A percentile compares a stretch with the other conserved stretches of the same genome.
Conservation (phyloP, 2,797 vertebrate species). For the Prionace glauca region DNA sequence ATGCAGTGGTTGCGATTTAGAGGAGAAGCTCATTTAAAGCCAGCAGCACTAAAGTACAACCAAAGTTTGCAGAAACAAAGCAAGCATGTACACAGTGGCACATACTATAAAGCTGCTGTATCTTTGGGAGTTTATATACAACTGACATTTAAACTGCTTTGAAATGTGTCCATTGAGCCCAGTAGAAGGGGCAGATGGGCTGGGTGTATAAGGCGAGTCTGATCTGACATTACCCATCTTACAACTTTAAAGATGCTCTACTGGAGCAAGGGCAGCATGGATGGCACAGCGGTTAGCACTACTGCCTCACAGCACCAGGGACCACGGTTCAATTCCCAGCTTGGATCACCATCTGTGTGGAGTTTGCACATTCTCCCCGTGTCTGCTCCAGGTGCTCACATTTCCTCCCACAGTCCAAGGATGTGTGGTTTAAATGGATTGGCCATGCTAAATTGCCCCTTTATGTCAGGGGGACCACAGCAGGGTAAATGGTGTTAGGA, state of each 20-base stretch:
- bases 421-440: no score
- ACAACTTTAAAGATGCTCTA: neutral
- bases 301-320: no score
- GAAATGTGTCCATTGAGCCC: neutral
- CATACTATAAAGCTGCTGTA: no score
- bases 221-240: neutral
- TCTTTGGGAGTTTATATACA: neutral
- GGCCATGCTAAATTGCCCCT: no score
- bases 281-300: no score
- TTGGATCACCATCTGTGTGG: no score
- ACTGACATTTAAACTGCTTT: neutral
- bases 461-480: no score
- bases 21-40: constrained; percentile 9
- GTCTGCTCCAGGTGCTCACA: no score
- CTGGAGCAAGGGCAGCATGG: neutral
- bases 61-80: neutral
- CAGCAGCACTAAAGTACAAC: neutral
- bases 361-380: no score
- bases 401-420: no score
- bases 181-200: neutral
- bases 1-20: neutral
- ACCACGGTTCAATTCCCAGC: no score
- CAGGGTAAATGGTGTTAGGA: no score
- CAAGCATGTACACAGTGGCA: neutral
- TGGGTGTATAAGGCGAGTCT: neutral